Base-by-base conservation (phyloP, 2,888 invertebrate genomes). In the Drosophila eohydei region DNA sequence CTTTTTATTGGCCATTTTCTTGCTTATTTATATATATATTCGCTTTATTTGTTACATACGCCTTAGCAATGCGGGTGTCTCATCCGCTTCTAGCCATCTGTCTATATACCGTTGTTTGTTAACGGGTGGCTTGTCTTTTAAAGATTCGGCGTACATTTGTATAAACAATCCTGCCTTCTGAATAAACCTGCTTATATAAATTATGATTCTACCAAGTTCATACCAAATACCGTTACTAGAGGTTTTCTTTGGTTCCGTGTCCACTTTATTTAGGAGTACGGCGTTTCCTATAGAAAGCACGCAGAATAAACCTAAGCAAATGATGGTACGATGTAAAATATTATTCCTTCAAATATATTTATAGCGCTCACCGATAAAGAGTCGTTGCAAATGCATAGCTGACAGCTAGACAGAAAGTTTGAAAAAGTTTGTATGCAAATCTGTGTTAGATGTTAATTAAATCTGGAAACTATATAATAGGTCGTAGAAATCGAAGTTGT, bases 41-140 rank as follows among this genome's bases (percentile, higher is more conserved):
- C 0, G 30, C 30, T 30, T 30, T 30, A 30, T 30, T 30, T 30
- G 4, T 6, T 30, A 21, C 1, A 21, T 21, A 21, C 21, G 21
- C 21, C 21, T 21, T 21, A 21, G 21, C 21, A 21, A 21, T 21
- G 21, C 21, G 21, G 1, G 1, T 21, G 21, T 1, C 21, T 21
- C 21, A 1, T 21, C n/a, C 40, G 2, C 2, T 2, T 4, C 2
- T 11, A 43, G 2, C 43, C 43, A 43, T 11, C 5, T 5, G 2
- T 6, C 21, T 44, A 26, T 26, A 44, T 44, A 44, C 44, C 1
- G 3, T 26, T 44, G 1, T 14, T 26, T 26, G 16, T 12, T 6
- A 6, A 6, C 0, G 43, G 5, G 5, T 21, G 0, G 1, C 12
- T 0, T 11, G 11, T 1, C 11, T 2, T 2, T 12, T 1, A 11